Evolutionary conservation across 2,113 vertebrate genomes (phyloP).

Genomic region (Percina caprodes): DNA sequence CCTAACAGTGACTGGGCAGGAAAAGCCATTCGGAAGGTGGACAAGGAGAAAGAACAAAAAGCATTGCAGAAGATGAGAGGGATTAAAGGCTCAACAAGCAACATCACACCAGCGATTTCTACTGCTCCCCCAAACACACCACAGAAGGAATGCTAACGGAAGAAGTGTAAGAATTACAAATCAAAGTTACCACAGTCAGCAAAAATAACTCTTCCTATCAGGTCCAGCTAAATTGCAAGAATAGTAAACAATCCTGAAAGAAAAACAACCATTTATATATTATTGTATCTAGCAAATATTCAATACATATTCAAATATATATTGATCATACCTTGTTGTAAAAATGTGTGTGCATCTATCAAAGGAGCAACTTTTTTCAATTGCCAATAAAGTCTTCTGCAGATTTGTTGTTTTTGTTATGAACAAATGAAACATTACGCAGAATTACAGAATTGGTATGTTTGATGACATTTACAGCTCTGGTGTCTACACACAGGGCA

Average conservation of each 20-base stretch:
- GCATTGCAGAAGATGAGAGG: background rate
- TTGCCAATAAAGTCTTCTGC: slow-evolving; percentile 2
- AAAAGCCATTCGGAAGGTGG: slow-evolving; percentile 36
- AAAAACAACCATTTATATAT: background rate
- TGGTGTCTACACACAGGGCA: background rate
- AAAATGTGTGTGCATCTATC: background rate
- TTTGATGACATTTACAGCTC: background rate
- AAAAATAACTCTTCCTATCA: background rate
- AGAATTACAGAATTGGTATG: background rate
- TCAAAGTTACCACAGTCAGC: background rate
- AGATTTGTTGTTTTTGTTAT: background rate
- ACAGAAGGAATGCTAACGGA: background rate
- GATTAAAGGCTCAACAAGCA: background rate
- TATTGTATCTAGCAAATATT: background rate
- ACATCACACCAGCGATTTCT: background rate
- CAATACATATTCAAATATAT: background rate
- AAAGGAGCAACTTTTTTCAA: background rate
- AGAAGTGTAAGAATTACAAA: background rate
- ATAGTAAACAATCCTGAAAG: background rate
- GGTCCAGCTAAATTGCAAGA: background rate
- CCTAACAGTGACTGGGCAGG: slow-evolving; percentile 37
- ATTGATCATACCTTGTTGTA: background rate
- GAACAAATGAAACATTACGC: background rate
- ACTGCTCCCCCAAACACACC: accelerated
- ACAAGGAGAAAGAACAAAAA: background rate